phyloP scores from a whole-genome alignment of 2,888 invertebrate species.

The Drosophila macrothrix region DNA sequence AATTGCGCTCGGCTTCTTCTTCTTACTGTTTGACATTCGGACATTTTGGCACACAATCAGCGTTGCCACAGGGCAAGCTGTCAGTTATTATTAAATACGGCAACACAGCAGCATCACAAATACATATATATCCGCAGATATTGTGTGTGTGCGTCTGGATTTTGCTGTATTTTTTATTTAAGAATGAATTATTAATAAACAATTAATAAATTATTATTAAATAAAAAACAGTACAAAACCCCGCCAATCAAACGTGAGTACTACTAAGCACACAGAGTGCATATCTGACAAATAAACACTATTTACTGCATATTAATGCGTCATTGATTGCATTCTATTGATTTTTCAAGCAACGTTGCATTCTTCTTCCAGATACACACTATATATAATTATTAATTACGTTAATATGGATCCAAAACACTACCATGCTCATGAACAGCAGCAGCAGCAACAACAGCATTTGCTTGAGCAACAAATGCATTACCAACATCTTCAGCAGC shows the following conservation, averaged over 20 bases:
- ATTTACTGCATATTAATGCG: not conserved
- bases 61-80: conserved; percentile 47
- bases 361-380: conserved; percentile 53
- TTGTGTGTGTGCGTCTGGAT: conserved; percentile 55
- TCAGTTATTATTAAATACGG: conserved; percentile 47
- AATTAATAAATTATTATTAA: conserved; percentile 83
- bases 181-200: conserved; percentile 82
- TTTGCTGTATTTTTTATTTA: conserved; percentile 84
- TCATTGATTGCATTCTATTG: conserved; percentile 35
- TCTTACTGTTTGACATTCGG: conserved; percentile 20
- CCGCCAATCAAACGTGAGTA: conserved; percentile 71
- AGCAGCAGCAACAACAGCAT: conserved; percentile 29
- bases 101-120: conserved; percentile 40
- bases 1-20: conserved; percentile 10
- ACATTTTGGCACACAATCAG: conserved; percentile 1
- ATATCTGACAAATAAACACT: not conserved
- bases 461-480: conserved; percentile 36
- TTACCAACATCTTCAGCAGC: conserved; percentile 39
- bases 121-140: conserved; percentile 43
- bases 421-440: conserved; percentile 43
- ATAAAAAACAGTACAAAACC: conserved; percentile 83
- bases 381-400: conserved; percentile 32
- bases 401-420: conserved; percentile 65
- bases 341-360: conserved; percentile 50
- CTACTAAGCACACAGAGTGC: not conserved